Evolutionary conservation across 2,888 invertebrate species (phyloP), one percentile per base, ranked within the genome.

Genomic region (Prenolepis imparis): DNA sequence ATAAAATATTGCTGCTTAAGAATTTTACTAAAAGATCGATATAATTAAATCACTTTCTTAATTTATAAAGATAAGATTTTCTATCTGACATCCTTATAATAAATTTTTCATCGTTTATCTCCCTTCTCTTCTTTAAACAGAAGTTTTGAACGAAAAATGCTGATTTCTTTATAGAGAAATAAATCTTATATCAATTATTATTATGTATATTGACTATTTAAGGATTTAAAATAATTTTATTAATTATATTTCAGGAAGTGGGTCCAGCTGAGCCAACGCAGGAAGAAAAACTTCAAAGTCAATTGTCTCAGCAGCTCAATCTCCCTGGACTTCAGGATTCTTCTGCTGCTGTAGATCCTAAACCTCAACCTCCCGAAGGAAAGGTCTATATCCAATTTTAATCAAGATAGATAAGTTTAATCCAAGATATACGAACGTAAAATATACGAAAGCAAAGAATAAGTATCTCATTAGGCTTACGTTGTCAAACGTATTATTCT

Each of bases 251-350:
- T 82, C 8, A 94, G 93, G 94, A 95, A 44, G 91, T 94, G 1
- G 95, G 95, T 85, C 86, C 95, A 0, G 93, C 94, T 1, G 95
- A 95, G 61, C 94, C 95, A 85, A 96, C 96, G 57, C 95, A 96
- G 86, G 98, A 98, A 94, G 98, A 98, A 93, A 97, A 97, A 89
- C 96, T 98, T 93, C 98, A 98, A 95, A 97, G 97, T 92, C 98
- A 98, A 93, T 95, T 98, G 85, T 98, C 98, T 0, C 97, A 97
- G 90, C 98, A 98, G 94, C 95, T 98, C 83, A 97, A 98, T 94
- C 95, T 98, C 90, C 98, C 98, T 1, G 97, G 97, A 0, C 95
- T 98, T 86, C 95, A 96, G 18, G 97, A 97, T 94, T 96, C 97
- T 6, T 96, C 96, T 86, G 97, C 96, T 55, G 89, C 90, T 18